Evolutionary conservation across 2,797 vertebrate species (phyloP), one percentile per base, ranked within the genome.

Genomic region (Danio aesculapii): DNA sequence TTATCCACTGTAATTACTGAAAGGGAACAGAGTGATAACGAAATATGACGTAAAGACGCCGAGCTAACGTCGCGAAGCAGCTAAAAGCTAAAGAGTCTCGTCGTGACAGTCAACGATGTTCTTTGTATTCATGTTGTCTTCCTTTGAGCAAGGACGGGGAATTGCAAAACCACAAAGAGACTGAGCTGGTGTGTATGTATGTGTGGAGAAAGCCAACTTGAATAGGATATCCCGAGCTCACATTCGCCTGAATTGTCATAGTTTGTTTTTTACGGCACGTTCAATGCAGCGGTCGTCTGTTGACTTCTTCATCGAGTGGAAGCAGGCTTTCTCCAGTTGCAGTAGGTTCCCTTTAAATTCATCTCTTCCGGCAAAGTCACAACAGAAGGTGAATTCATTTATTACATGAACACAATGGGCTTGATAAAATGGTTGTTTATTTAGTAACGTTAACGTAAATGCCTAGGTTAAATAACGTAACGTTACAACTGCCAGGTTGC

Each of bases 321-420:
- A 57, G 57, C 57, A 84, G 79, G 79, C 75, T 58, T 64, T 73
- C 79, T 53, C 75, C 67, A 50, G 71, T 52, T 63, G 71, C 78
- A 19, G 61, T 76, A 82, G 81, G 83, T 72, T 50, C 52, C 62
- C 62, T 75, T 30, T 49, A 73, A 52, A 53, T 64, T 69, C 57
- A 77, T 74, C 81, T 86, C 84, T 84, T 84, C 85, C 79, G 73
- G 84, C 79, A 72, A 76, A 84, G 90, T 88, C 80, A 89, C 89
- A 81, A 87, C 87, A 84, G 86, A 88, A 91, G 92, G 92, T 91
- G 90, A 93, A 92, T 75, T 52, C 12, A 50, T 79, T 53, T 58
- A 76, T 80, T 44, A 17, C 44, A 76, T 10, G 17, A 68, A 14
- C 53, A 85, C 17, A 61, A 53, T 49, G 59, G 21, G 13, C 43